phyloP scores from a whole-genome alignment of 2,888 invertebrate genomes.

The Cephus rjabovi region DNA sequence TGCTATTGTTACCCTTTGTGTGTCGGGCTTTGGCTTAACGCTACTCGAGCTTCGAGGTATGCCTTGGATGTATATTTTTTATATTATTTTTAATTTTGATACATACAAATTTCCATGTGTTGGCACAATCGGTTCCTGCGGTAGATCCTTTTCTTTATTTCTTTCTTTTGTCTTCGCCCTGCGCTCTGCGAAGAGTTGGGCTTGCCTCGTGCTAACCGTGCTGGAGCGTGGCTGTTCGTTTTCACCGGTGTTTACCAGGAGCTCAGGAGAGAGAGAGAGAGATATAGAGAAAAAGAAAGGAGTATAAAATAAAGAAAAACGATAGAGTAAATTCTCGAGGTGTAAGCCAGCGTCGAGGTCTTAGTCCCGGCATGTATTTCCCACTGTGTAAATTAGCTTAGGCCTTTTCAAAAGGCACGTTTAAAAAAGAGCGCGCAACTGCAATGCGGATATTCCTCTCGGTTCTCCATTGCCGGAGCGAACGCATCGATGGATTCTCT shows the following conservation, averaged over 20 bases:
- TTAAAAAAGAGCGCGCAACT: slow-evolving; percentile 34
- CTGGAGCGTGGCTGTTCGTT: not conserved
- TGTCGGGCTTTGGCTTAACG: not conserved
- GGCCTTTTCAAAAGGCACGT: not conserved
- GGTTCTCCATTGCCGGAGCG: slow-evolving; percentile 22
- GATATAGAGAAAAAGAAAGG: not conserved
- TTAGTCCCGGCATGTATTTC: not conserved
- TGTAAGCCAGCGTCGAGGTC: not conserved
- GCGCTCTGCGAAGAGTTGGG: slow-evolving; percentile 4
- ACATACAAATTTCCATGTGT: not conserved
- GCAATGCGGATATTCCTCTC: slow-evolving; percentile 49
- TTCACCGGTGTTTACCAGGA: not conserved
- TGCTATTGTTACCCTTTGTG: not conserved
- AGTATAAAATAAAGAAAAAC: not conserved
- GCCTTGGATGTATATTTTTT: not conserved
- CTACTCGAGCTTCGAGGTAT: not conserved
- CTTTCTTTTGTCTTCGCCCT: slow-evolving; percentile 5
- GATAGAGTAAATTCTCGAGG: not conserved
- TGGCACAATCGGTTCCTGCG: slow-evolving; percentile 15
- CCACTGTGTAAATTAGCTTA: not conserved
- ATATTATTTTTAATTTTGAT: not conserved
- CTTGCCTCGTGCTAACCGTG: not conserved
- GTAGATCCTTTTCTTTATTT: slow-evolving; percentile 15
- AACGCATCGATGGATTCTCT: slow-evolving; percentile 28
- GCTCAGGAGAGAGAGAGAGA: not conserved